A percentile compares a stretch with the other conserved stretches of the same genome.
These are phyloP conservation scores for Agonopterix heracliana DNA, from an alignment of 2,888 invertebrate species.

Conservation along the genomic window DNA sequence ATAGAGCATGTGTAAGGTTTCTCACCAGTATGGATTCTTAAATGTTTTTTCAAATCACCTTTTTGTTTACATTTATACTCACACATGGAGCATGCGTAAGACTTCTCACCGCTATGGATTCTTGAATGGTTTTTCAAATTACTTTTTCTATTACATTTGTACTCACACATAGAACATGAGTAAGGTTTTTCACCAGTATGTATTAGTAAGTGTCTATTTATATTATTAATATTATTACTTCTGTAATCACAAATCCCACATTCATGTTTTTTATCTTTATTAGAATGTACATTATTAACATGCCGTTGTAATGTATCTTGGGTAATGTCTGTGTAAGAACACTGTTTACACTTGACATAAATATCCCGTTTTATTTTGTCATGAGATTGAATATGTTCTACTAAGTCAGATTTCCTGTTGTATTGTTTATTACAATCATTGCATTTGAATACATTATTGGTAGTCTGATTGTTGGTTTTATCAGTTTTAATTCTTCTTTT, in stretches of 20 bases:
- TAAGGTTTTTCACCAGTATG: conserved; percentile 2
- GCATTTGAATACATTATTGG: neutral
- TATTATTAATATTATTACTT: neutral
- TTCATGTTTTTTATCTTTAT: neutral
- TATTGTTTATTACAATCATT: neutral
- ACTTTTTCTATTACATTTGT: neutral
- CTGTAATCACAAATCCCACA: conserved; percentile 1
- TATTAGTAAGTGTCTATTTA: conserved; percentile 10
- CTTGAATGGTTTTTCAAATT: conserved; percentile 9
- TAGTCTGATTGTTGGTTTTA: neutral
- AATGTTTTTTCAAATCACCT: conserved; percentile 6
- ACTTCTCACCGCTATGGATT: conserved; percentile 4
- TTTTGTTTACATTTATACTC: neutral
- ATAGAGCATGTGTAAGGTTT: neutral
- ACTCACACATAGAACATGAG: neutral
- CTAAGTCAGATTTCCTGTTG: neutral
- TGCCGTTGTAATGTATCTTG: neutral
- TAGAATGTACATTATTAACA: neutral
- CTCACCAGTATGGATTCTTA: conserved; percentile 6
- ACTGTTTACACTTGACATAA: neutral
- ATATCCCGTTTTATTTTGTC: neutral
- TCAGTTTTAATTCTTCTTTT: neutral
- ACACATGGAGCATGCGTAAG: neutral
- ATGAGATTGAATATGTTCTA: neutral
- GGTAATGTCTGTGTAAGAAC: neutral